phyloP scores from a whole-genome alignment of 2,113 vertebrate genomes.

The Corythornis madagascariensis region DNA sequence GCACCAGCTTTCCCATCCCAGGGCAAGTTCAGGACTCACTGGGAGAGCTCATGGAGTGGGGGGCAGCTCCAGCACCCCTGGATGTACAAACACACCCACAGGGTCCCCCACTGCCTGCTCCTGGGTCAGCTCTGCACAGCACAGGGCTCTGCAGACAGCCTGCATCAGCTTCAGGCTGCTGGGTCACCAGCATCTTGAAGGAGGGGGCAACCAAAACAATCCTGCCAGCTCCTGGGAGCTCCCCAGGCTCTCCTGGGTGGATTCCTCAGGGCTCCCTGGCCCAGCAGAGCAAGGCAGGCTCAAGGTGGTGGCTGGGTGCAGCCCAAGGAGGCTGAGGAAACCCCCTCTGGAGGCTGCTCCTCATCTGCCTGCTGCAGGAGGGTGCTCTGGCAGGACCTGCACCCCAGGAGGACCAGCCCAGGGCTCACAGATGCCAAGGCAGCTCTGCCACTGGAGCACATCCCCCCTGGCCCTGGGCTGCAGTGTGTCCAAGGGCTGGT shows the following conservation, averaged over 20 bases:
- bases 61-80: not conserved
- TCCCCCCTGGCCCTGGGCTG: not conserved
- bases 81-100: not conserved
- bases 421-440: not conserved
- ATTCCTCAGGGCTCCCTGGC: not conserved
- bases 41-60: not conserved
- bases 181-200: fast-evolving
- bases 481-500: not conserved
- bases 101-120: not conserved
- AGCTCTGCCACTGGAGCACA: not conserved
- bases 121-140: not conserved
- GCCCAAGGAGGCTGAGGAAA: not conserved
- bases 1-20: not conserved
- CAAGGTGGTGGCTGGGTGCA: fast-evolving
- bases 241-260: fast-evolving
- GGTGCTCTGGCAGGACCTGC: not conserved
- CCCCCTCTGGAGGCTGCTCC: not conserved
- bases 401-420: fast-evolving
- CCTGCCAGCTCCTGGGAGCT: not conserved
- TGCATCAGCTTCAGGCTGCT: not conserved
- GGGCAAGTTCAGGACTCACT: not conserved
- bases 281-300: not conserved
- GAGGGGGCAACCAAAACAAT: not conserved
- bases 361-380: not conserved
- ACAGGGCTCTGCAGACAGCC: not conserved